These are phyloP conservation scores for Prinia subflava DNA, from an alignment of 2,113 vertebrate species.

Conservation along the genomic window DNA sequence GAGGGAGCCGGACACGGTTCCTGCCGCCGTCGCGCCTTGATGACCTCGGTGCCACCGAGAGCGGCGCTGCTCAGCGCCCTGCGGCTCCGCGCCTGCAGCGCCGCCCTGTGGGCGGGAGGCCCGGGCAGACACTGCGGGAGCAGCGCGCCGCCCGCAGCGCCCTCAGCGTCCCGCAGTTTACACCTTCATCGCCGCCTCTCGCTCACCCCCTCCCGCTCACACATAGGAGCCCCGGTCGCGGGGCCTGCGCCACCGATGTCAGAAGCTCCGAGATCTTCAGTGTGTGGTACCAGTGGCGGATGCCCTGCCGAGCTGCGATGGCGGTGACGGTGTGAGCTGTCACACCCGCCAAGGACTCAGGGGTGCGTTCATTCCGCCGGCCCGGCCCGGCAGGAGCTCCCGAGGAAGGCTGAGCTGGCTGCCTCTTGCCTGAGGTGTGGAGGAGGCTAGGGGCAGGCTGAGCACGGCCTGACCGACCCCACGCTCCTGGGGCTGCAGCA, in stretches of 20 bases:
- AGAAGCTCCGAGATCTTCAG: no score
- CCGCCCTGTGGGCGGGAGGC: not conserved
- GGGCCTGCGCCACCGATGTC: not conserved
- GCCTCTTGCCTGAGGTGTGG: not conserved
- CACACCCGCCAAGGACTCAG: not conserved
- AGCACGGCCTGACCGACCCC: not conserved
- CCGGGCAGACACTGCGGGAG: accelerated
- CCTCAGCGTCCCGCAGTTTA: not conserved
- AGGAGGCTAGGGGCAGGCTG: not conserved
- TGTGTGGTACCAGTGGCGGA: not conserved
- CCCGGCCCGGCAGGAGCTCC: not conserved
- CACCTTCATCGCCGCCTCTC: not conserved
- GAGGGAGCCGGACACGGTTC: not conserved
- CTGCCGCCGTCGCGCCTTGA: not conserved
- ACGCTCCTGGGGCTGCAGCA: not conserved
- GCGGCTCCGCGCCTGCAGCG: not conserved
- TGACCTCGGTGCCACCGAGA: not conserved
- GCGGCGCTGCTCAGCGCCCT: accelerated
- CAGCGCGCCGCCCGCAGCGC: no score
- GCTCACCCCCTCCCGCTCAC: not conserved
- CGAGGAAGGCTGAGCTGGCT: not conserved
- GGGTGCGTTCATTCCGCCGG: no score
- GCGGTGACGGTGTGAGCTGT: not conserved
- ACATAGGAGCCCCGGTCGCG: not conserved
- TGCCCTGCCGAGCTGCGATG: not conserved